Conservation (phyloP, 2,113 vertebrate genomes). For the Labeo catla region DNA sequence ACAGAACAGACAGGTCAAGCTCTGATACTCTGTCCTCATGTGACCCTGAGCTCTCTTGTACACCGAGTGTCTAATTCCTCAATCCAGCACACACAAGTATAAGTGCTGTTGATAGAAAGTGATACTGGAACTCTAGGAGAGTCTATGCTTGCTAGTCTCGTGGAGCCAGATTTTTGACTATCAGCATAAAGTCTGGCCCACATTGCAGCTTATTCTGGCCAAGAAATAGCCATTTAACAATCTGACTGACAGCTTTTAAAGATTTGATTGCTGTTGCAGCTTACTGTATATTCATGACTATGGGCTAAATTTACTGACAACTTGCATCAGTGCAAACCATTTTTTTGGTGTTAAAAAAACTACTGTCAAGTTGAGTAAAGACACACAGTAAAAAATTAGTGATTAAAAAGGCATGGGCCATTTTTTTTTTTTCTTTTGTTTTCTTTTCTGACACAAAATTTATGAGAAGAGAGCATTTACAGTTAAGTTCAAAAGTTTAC, state of each 20-base stretch:
- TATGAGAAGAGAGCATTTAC: too few species aligned
- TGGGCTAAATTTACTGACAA: neutral
- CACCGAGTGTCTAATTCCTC: constrained; percentile 3
- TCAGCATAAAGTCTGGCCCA: constrained; percentile 3
- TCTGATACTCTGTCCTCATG: constrained; percentile 3
- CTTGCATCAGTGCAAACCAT: too few species aligned
- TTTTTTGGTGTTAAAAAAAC: neutral
- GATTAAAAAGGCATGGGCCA: too few species aligned
- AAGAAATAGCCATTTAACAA: neutral
- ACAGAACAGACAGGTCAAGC: constrained; percentile 9
- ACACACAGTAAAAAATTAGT: too few species aligned
- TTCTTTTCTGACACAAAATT: too few species aligned
- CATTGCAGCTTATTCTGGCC: neutral
- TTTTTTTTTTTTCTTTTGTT: too few species aligned
- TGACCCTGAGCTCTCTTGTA: constrained; percentile 16
- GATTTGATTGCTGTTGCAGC: neutral
- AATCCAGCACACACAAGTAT: constrained; percentile 17
- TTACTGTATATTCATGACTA: neutral
- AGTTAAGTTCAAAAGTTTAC: too few species aligned
- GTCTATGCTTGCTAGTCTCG: neutral
- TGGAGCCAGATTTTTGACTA: neutral
- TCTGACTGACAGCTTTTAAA: neutral
- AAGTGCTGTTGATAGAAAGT: constrained; percentile 7
- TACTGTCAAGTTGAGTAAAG: neutral
- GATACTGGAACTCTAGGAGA: neutral